Evolutionary conservation across 2,888 invertebrate species (phyloP), one percentile per base, ranked within the genome.

Genomic region (Rosalia funebris): DNA sequence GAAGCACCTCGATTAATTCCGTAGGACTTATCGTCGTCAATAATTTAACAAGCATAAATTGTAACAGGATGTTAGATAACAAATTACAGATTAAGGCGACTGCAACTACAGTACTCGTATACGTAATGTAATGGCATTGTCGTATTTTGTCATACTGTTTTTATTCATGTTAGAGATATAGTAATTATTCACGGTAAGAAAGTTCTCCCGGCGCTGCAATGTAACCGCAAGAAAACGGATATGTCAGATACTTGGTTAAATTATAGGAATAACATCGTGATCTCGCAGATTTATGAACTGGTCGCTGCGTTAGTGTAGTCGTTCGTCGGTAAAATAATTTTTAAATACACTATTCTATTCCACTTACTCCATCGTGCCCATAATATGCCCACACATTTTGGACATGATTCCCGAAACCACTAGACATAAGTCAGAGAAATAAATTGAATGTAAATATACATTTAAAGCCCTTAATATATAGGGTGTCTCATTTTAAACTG

Each of bases 1-100:
- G 7, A 25, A 25, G 7, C 25, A 7, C 7, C 7, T 25, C 25
- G 25, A 25, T 25, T 25, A 25, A 25, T 25, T 25, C 25, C 3
- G 25, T 7, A 25, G 7, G 25, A 25, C 7, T 5, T 25, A 25
- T 25, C 4, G 25, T 7, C 4, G 4, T 25, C 25, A 7, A 25
- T 25, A 25, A 25, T 25, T 25, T 7, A 25, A 5, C 25, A 5
- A 34, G 34, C 10, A 34, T 34, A n/a, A 34, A 34, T 11, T 34
- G 34, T 34, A 34, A 34, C 34, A 34, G 34, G 34, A 34, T 34
- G 34, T 34, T 34, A 34, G 34, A 34, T 34, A 10, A 34, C 34
- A 34, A 34, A 34, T 34, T 34, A 34, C 10, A 11, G 34, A 34
- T 34, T 34, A 34, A 34, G 34, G 34, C 34, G 11, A 34, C 7